Evolutionary conservation across 2,888 invertebrate genomes (phyloP).

Genomic region (Cheilosia variabilis): DNA sequence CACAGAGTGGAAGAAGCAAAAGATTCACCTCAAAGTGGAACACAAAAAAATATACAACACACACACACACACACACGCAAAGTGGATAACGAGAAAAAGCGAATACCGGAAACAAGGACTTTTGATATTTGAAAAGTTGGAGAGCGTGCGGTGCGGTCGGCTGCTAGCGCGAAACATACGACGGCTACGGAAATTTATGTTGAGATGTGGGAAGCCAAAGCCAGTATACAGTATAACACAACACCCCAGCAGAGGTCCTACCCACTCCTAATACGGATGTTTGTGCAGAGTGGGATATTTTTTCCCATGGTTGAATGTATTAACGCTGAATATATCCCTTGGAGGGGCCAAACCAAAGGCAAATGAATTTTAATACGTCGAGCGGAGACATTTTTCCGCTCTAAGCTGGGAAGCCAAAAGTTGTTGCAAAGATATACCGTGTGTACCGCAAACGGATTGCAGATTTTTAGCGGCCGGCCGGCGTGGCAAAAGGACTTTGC

Average conservation of each 20-base stretch:
- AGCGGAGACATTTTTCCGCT: slow-evolving; percentile 56
- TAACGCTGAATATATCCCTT: slow-evolving; percentile 62
- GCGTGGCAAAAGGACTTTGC: slow-evolving; percentile 11
- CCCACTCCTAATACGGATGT: slow-evolving; percentile 18
- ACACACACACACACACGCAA: not conserved
- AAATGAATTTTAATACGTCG: slow-evolving; percentile 68
- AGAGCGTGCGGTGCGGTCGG: not conserved
- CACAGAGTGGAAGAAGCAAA: slow-evolving; percentile 64
- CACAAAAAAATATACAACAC: slow-evolving; percentile 12
- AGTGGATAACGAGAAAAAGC: slow-evolving; percentile 5
- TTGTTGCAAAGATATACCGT: slow-evolving; percentile 55
- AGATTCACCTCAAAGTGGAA: slow-evolving; percentile 56
- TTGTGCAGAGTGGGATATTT: slow-evolving; percentile 48
- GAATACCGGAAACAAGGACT: slow-evolving; percentile 65
- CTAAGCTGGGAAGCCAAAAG: slow-evolving; percentile 63
- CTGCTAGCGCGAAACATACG: slow-evolving; percentile 54
- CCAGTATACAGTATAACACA: slow-evolving; percentile 2
- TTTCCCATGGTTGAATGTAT: slow-evolving; percentile 58
- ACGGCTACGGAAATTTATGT: slow-evolving; percentile 58
- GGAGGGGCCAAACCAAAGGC: slow-evolving; percentile 29
- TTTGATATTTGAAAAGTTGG: slow-evolving; percentile 70
- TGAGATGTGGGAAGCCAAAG: slow-evolving; percentile 10
- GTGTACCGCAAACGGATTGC: slow-evolving; percentile 64
- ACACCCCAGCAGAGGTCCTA: slow-evolving; percentile 8
- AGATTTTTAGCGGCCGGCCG: slow-evolving; percentile 12